Conservation (phyloP, 1,140 invertebrate genomes). For the Papilio helenus region DNA sequence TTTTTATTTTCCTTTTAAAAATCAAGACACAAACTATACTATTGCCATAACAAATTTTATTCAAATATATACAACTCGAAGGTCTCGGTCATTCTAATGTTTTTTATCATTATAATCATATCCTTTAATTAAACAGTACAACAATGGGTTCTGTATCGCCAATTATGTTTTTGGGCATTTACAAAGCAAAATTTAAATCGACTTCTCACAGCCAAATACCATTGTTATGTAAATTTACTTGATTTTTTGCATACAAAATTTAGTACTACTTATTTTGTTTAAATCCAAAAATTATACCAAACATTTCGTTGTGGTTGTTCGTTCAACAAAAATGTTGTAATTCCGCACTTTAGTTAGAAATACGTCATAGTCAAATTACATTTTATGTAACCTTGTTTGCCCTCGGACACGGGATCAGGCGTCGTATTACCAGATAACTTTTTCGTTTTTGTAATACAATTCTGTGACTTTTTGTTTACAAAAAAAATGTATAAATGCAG, state of each 20-base stretch:
- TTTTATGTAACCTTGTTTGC: constrained; percentile 5
- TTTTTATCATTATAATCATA: background rate
- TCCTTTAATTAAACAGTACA: background rate
- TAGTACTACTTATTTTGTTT: no score
- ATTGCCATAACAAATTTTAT: no score
- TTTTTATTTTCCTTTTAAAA: background rate
- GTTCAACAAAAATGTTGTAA: no score
- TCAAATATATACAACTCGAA: background rate
- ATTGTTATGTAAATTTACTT: background rate
- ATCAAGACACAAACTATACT: background rate
- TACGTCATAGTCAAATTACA: constrained; percentile 11
- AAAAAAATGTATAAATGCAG: background rate
- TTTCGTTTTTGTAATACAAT: constrained; percentile 3
- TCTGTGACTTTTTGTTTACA: background rate
- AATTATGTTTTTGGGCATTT: background rate
- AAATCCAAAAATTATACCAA: background rate
- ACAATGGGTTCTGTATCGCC: background rate
- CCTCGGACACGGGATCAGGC: background rate
- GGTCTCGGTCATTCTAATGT: background rate
- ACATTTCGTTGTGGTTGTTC: background rate
- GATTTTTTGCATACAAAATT: background rate
- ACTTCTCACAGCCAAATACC: constrained; percentile 1
- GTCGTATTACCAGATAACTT: background rate
- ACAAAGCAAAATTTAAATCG: background rate
- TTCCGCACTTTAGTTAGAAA: background rate